These are phyloP conservation scores for Galemys pyrenaicus DNA, from an alignment of 2,113 vertebrate species.

Conservation along the genomic window DNA sequence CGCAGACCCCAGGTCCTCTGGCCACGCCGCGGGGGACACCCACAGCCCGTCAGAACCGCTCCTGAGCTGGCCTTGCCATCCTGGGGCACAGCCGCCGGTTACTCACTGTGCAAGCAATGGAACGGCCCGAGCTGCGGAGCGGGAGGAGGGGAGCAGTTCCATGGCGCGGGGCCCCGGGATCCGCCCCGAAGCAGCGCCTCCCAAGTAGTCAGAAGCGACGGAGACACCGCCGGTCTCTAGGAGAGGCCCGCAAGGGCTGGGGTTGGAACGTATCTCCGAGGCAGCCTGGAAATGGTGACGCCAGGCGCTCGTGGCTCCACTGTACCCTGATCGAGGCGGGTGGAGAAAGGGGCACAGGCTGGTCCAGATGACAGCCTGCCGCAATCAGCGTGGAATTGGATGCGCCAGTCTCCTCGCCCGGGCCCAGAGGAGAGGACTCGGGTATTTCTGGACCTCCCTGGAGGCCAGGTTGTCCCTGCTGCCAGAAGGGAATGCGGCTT, in stretches of 20 bases:
- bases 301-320: neutral
- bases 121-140: too few relatives aligned
- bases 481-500: too few relatives aligned
- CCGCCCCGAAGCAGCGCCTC: too few relatives aligned
- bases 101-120: too few relatives aligned
- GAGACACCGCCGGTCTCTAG: neutral
- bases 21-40: too few relatives aligned
- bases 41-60: too few relatives aligned
- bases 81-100: too few relatives aligned
- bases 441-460: neutral
- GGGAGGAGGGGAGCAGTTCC: too few relatives aligned
- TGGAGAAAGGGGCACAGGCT: neutral
- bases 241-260: neutral
- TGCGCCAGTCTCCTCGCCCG: neutral
- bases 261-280: neutral
- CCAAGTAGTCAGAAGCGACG: constrained; percentile 38
- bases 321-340: neutral
- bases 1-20: too few relatives aligned
- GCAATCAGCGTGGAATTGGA: neutral
- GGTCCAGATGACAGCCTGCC: too few relatives aligned
- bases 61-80: too few relatives aligned
- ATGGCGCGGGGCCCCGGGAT: too few relatives aligned
- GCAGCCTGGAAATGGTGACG: neutral
- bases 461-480: neutral
- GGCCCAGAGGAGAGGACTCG: neutral